phyloP scores from a whole-genome alignment of 2,797 vertebrate species.

The Bufotes viridis region DNA sequence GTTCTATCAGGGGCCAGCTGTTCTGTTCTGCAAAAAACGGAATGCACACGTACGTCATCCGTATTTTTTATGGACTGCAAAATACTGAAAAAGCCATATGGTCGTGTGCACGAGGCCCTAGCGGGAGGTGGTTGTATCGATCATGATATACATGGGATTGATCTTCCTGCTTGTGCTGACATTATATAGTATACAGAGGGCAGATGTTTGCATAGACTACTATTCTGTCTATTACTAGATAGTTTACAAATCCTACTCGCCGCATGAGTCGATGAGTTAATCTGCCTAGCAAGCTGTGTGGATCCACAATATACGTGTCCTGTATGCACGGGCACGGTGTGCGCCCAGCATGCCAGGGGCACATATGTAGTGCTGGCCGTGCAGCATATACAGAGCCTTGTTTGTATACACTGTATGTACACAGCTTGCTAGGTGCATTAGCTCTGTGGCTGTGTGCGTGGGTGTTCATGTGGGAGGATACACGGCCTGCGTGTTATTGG shows the following conservation, averaged over 20 bases:
- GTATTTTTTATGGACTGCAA: too few relatives aligned
- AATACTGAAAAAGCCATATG: too few relatives aligned
- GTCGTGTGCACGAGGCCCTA: too few relatives aligned
- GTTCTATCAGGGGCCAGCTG: too few relatives aligned
- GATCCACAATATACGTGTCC: not conserved
- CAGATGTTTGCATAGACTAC: not conserved
- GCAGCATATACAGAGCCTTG: conserved; percentile 23
- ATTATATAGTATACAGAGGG: not conserved
- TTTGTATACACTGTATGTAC: conserved; percentile 55
- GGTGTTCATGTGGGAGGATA: conserved; percentile 75
- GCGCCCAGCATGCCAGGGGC: conserved; percentile 31
- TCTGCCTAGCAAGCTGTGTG: conserved; percentile 14
- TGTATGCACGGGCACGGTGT: conserved; percentile 2
- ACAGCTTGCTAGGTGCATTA: conserved; percentile 64
- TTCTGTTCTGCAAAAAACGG: too few relatives aligned
- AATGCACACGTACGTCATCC: too few relatives aligned
- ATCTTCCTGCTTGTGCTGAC: not conserved
- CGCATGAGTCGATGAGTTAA: conserved; percentile 33
- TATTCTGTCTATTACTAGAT: not conserved
- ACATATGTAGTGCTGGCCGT: conserved; percentile 2
- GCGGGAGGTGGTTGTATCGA: not conserved
- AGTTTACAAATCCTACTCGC: not conserved
- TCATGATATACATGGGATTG: not conserved
- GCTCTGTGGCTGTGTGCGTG: conserved; percentile 75
- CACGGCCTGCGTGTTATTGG: conserved; percentile 72